Conservation (phyloP, 2,113 vertebrate species). For the Antigone vipio region DNA sequence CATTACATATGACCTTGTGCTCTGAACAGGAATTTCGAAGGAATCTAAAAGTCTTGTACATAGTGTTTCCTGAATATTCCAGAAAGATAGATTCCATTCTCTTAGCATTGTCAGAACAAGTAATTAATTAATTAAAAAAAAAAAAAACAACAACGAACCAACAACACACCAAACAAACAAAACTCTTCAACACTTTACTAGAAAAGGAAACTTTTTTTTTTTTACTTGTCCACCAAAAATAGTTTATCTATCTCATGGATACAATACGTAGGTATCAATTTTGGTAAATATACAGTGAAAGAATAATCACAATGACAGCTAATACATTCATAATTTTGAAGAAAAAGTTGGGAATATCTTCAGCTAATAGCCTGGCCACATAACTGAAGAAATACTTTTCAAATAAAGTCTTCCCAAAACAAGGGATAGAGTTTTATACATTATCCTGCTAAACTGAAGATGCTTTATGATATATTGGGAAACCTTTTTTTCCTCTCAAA, state of each 20-base stretch:
- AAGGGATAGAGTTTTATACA: neutral
- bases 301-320: neutral
- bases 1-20: neutral
- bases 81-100: neutral
- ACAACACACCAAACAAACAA: neutral
- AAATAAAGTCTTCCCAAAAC: neutral
- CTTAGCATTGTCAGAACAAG: neutral
- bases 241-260: neutral
- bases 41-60: neutral
- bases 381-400: neutral
- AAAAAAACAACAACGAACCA: too few relatives aligned
- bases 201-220: neutral
- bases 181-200: neutral
- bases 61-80: neutral
- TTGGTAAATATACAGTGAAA: neutral
- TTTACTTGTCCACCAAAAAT: neutral
- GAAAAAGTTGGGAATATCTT: neutral
- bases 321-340: neutral
- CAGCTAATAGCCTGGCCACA: neutral
- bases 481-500: neutral
- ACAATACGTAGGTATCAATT: neutral
- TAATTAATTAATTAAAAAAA: neutral
- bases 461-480: neutral
- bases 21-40: constrained; percentile 14
- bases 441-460: neutral